Conservation (phyloP, 2,888 invertebrate genomes). For the Phengaris arion region DNA sequence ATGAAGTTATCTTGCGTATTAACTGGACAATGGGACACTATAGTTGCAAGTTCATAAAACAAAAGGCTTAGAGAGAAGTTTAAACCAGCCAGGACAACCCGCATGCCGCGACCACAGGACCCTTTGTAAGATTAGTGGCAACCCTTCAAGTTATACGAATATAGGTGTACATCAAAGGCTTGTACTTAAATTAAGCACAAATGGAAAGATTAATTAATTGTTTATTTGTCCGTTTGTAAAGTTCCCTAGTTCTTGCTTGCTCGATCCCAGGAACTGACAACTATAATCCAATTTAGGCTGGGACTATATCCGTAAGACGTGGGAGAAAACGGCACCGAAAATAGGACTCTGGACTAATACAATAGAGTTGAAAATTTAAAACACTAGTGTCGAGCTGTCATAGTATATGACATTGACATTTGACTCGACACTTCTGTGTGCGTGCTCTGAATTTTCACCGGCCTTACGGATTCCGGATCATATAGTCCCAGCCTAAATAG, state of each 20-base stretch:
- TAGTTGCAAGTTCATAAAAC: slow-evolving; percentile 16
- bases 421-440: too few species aligned
- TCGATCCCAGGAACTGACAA: not conserved
- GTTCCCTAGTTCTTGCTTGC: not conserved
- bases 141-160: slow-evolving; percentile 40
- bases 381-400: too few species aligned
- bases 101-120: slow-evolving; percentile 47
- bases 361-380: too few species aligned
- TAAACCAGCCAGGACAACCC: slow-evolving; percentile 46
- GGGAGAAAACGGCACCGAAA: too few species aligned
- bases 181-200: slow-evolving; percentile 10
- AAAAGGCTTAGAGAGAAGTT: slow-evolving; percentile 35
- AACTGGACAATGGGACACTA: slow-evolving; percentile 16
- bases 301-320: too few species aligned
- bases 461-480: too few species aligned
- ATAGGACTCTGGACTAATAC: too few species aligned
- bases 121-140: slow-evolving; percentile 49
- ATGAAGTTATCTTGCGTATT: not conserved
- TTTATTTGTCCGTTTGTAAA: slow-evolving; percentile 6
- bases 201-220: slow-evolving; percentile 23
- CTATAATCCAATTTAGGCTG: not conserved
- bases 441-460: too few species aligned
- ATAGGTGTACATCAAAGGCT: slow-evolving; percentile 26
- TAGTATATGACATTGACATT: too few species aligned
- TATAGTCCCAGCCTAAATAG: too few species aligned